phyloP scores from a whole-genome alignment of 2,113 vertebrate species.

The Diglossa brunneiventris region DNA sequence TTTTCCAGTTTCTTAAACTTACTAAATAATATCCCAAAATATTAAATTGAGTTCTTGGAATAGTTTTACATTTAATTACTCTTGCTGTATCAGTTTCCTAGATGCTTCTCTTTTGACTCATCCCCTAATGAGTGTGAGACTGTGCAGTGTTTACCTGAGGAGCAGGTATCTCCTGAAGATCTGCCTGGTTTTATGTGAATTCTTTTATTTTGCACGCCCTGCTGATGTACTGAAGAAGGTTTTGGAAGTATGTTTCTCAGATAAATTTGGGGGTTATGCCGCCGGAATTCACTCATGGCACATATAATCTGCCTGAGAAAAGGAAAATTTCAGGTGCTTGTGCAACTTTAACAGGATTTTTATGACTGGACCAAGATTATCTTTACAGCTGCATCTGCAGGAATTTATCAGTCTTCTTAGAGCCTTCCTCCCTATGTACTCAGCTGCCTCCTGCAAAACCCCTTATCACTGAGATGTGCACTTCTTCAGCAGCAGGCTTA shows the following conservation, averaged over 20 bases:
- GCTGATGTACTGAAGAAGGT: neutral
- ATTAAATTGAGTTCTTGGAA: neutral
- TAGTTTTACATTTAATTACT: neutral
- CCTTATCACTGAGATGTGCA: neutral
- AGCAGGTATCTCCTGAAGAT: neutral
- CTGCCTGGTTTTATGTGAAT: constrained; percentile 25
- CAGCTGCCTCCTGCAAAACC: neutral
- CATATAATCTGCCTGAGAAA: constrained; percentile 18
- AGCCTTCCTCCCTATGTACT: constrained; percentile 6
- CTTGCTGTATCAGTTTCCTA: neutral
- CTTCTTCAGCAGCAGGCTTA: neutral
- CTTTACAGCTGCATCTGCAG: constrained; percentile 34
- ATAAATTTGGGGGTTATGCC: constrained; percentile 29
- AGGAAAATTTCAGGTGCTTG: constrained; percentile 30
- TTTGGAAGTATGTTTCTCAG: neutral
- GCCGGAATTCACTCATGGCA: neutral
- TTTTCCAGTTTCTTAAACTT: neutral
- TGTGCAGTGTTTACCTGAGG: constrained; percentile 10
- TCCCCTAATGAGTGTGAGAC: neutral
- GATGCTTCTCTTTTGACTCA: constrained; percentile 8
- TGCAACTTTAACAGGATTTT: neutral
- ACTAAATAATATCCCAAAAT: neutral
- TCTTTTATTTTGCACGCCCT: neutral
- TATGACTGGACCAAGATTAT: constrained; percentile 10
- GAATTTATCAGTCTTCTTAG: constrained; percentile 38